Evolutionary conservation across 2,888 invertebrate genomes (phyloP).

Genomic region (Agrochola lota): DNA sequence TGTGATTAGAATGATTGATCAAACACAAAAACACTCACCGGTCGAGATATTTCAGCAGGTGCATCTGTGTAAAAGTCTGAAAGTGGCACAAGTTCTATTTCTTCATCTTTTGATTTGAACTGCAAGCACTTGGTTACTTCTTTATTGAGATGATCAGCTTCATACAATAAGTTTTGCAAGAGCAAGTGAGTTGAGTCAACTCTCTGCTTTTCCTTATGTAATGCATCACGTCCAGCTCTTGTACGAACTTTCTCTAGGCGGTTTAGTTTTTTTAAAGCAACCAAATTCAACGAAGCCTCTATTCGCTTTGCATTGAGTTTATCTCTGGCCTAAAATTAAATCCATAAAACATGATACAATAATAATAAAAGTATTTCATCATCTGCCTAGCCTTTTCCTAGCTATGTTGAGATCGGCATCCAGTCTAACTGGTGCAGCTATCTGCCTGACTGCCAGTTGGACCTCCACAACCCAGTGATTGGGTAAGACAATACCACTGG

Average conservation of each 20-base stretch:
- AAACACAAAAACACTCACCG: conserved; percentile 85
- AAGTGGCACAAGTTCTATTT: conserved; percentile 95
- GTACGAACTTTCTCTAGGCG: conserved; percentile 97
- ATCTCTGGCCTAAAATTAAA: conserved; percentile 87
- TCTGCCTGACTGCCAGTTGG: neutral
- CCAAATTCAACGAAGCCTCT: conserved; percentile 94
- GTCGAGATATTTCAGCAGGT: conserved; percentile 92
- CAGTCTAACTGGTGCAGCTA: neutral
- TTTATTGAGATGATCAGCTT: conserved; percentile 97
- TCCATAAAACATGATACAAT: conserved; percentile 9
- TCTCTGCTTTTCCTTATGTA: conserved; percentile 95
- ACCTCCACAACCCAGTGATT: no score
- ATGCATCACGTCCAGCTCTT: conserved; percentile 94
- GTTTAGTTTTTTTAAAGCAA: conserved; percentile 97
- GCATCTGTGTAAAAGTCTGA: conserved; percentile 96
- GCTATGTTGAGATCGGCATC: neutral
- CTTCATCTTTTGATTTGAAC: conserved; percentile 98
- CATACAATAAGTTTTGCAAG: conserved; percentile 98
- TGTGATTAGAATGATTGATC: neutral
- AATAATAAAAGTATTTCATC: neutral
- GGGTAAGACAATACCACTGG: no score
- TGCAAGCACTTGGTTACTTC: conserved; percentile 98
- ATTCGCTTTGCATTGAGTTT: conserved; percentile 93
- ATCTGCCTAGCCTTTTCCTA: neutral
- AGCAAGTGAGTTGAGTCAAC: conserved; percentile 97